Conservation (phyloP, 1,140 invertebrate genomes). For the Lepeophtheirus salmonis region DNA sequence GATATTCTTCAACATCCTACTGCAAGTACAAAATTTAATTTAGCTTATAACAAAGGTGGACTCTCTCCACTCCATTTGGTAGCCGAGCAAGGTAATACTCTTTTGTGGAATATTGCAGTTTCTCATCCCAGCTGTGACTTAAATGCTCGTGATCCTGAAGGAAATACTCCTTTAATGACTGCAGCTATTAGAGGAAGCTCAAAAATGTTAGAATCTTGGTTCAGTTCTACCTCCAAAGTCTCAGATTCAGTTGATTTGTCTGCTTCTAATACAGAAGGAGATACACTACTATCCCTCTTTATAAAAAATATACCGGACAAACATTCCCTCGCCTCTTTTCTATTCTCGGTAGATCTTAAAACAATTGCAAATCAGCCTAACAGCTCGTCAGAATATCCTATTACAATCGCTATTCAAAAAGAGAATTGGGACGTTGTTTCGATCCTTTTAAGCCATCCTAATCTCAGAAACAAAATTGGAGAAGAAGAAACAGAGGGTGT, state of each 20-base stretch:
- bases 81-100: neutral
- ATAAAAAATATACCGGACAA: neutral
- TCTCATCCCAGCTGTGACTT: conserved; percentile 4
- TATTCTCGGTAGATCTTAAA: neutral
- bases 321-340: neutral
- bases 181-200: neutral
- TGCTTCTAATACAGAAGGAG: conserved; percentile 1
- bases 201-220: neutral
- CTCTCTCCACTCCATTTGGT: conserved; percentile 5
- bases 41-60: neutral
- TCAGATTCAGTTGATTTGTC: neutral
- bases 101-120: conserved; percentile 2
- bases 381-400: neutral
- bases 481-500: neutral
- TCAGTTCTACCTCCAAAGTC: neutral
- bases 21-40: neutral
- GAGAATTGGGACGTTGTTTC: neutral
- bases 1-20: neutral
- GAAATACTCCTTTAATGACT: conserved; percentile 13
- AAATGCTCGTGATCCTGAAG: neutral
- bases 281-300: neutral
- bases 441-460: neutral
- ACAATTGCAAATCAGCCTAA: neutral
- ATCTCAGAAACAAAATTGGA: neutral
- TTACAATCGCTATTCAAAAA: neutral